Evolutionary conservation across 2,113 vertebrate genomes (phyloP), one percentile per base, ranked within the genome.

Genomic region (Himantopus leucocephalus): DNA sequence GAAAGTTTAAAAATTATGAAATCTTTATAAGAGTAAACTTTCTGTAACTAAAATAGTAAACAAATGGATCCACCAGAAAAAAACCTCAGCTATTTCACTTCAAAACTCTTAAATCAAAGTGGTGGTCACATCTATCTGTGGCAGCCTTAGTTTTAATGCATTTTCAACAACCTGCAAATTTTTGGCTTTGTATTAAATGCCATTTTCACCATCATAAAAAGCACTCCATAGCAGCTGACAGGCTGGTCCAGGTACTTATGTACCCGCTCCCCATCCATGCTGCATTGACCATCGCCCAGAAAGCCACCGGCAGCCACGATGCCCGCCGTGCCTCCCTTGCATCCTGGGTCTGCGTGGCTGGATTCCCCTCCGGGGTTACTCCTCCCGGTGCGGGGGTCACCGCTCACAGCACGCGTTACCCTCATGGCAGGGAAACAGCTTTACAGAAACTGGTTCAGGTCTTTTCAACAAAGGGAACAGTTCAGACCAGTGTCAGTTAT

Each of bases 341-440:
- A 1, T 9, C 43, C 71, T 8, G 16, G 24, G 35, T 71, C 55
- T 37, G 39, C 2, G 2, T 4, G 34, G 24, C 53, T 60, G 60
- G n/a, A 6, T 11, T 30, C 29, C 39, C 68, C 47, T 15, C 5
- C 0, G 35, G 43, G 24, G 5, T n/a, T 34, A 14, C 37, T 80
- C 21, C 16, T 81, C 10, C 78, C 5, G 2, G 55, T 12, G 32
- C 70, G 30, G 35, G 14, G 56, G 41, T 59, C 58, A 5, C 37
- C 2, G 2, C 47, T 63, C 41, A 30, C 53, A 58, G 55, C 47
- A 52, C 0, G 0, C 4, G 0, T 12, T 63, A 29, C 72, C 3
- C 0, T 8, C n/a, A 32, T 0, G 0, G 26, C 76, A 52, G 43
- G 58, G 16, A 82, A 79, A 85, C 20, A 55, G 75, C 62, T 85